These are phyloP conservation scores for Apotomis turbidana DNA, from an alignment of 2,888 invertebrate species.

Conservation along the genomic window DNA sequence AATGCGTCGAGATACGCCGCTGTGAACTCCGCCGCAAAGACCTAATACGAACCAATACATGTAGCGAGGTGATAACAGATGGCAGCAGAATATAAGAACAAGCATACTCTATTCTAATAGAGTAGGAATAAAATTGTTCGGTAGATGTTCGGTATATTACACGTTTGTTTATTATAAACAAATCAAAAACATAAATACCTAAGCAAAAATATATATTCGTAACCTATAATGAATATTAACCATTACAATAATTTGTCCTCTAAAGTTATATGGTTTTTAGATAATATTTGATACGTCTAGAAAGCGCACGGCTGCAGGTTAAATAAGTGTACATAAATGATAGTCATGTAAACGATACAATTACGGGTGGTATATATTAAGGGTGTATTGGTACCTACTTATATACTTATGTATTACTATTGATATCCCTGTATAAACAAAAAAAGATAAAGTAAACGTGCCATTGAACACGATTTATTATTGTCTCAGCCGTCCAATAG, in stretches of 20 bases:
- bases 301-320: too few relatives aligned
- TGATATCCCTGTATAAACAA: not conserved
- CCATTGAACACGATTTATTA: conserved; percentile 11
- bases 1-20: conserved; percentile 85
- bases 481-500: conserved; percentile 5
- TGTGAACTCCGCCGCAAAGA: conserved; percentile 90
- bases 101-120: not conserved
- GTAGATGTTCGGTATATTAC: too few relatives aligned
- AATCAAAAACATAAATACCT: too few relatives aligned
- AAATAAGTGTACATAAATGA: too few relatives aligned
- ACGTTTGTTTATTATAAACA: too few relatives aligned
- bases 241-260: too few relatives aligned
- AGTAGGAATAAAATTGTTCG: not conserved
- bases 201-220: too few relatives aligned
- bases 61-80: conserved; percentile 1
- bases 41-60: conserved; percentile 72
- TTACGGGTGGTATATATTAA: too few relatives aligned
- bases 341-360: too few relatives aligned
- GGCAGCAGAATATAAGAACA: conserved; percentile 5
- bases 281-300: too few relatives aligned
- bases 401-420: not conserved
- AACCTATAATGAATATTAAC: too few relatives aligned
- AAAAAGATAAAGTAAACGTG: conserved; percentile 5
- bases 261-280: too few relatives aligned
- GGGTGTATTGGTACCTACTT: not conserved